These are phyloP conservation scores for Halcyon badia DNA, from an alignment of 2,797 vertebrate genomes.

Conservation along the genomic window DNA sequence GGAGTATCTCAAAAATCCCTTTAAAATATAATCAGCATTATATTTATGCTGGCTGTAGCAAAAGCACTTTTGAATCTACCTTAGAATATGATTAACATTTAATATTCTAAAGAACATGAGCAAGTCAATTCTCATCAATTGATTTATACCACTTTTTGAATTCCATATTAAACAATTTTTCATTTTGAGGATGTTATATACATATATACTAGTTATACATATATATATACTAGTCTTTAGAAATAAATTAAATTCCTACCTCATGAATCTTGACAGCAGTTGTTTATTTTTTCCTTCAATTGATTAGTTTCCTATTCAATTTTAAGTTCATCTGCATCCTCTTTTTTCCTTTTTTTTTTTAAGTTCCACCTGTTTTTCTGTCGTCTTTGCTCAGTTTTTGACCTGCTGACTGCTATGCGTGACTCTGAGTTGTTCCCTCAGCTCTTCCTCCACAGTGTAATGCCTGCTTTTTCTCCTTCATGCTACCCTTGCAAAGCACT, in stretches of 20 bases:
- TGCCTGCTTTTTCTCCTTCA: not conserved
- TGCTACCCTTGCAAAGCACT: not conserved
- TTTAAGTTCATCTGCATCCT: not conserved
- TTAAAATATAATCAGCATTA: slow-evolving; percentile 4
- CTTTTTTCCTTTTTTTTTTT: not conserved
- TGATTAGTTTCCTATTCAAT: not conserved
- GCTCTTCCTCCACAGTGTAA: not conserved
- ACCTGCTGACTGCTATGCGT: not conserved
- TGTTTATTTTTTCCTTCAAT: not conserved
- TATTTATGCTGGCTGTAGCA: not conserved
- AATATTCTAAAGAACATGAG: not conserved
- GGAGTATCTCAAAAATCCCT: not conserved
- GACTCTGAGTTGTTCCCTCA: not conserved
- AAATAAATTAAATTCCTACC: not conserved
- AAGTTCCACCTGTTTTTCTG: not conserved
- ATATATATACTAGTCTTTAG: not conserved
- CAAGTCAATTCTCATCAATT: not conserved
- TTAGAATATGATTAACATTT: not conserved
- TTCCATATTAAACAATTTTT: not conserved
- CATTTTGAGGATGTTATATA: not conserved
- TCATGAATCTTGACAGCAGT: not conserved
- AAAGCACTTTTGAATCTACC: not conserved
- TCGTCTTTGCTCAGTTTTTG: not conserved
- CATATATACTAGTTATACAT: too few relatives aligned
- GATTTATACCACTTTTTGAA: not conserved